These are phyloP conservation scores for Aromia moschata DNA, from an alignment of 2,888 invertebrate genomes.

Conservation along the genomic window DNA sequence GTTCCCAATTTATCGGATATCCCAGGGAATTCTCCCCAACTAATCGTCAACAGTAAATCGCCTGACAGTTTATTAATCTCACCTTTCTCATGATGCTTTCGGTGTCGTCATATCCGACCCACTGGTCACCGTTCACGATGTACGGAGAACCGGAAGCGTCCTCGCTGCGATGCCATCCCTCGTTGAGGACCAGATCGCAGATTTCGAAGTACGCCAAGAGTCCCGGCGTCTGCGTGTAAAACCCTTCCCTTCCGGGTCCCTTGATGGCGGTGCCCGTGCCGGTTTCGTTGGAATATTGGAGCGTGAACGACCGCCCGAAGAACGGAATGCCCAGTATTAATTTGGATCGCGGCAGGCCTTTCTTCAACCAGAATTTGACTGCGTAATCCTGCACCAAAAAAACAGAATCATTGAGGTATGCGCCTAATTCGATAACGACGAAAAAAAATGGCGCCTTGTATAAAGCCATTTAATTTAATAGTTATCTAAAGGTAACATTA, in stretches of 20 bases:
- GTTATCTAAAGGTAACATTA: too few relatives aligned
- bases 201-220: constrained; percentile 79
- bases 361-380: constrained; percentile 72
- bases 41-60: too few relatives aligned
- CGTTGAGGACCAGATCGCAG: constrained; percentile 59
- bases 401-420: too few relatives aligned
- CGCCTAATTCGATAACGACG: too few relatives aligned
- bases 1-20: too few relatives aligned
- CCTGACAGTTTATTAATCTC: too few relatives aligned
- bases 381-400: constrained; percentile 68
- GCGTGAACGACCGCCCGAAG: constrained; percentile 76
- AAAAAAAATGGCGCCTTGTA: too few relatives aligned
- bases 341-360: constrained; percentile 73
- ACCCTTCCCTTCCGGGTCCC: constrained; percentile 73
- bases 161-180: constrained; percentile 54
- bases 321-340: constrained; percentile 77
- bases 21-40: neutral
- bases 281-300: constrained; percentile 66
- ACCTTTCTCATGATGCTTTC: constrained; percentile 74
- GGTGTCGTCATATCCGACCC: constrained; percentile 82
- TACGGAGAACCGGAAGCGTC: constrained; percentile 75
- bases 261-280: constrained; percentile 68
- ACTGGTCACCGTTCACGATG: constrained; percentile 76
- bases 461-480: too few relatives aligned
- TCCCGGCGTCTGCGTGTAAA: constrained; percentile 75